Evolutionary conservation across 2,113 vertebrate genomes (phyloP), one percentile per base, ranked within the genome.

Genomic region (Chaenocephalus aceratus): DNA sequence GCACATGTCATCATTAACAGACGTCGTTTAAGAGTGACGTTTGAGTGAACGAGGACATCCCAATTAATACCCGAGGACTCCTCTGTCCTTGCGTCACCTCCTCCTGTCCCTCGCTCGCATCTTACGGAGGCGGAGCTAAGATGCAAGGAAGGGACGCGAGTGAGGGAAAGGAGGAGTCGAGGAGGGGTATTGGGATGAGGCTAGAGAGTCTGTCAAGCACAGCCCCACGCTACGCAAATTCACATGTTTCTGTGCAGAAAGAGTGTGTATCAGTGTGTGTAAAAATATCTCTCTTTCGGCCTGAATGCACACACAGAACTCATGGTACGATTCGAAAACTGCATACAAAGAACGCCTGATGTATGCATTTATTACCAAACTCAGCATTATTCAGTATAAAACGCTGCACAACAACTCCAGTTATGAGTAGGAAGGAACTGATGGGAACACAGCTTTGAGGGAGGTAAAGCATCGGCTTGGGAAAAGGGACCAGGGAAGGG

Each of bases 331-430:
- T 18, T 79, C 13, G 45, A 65, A 48, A 86, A 77, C 56, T 77
- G 67, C 72, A 62, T n/a, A 26, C 52, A 67, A 72, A 21, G 57
- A 87, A 80, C 75, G 18, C 48, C 79, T 59, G 48, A 77, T 68
- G 44, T 70, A 21, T 80, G 65, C 63, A 9, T 81, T 86, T 69
- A 82, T 82, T 65, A 76, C 60, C 57, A 77, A 83, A 86, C 75
- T 85, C 84, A 69, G 76, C 75, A 74, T 67, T 78, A 69, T 80
- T 73, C 48, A 6, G 36, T 34, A 52, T 21, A 67, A 80, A 87
- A 79, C 6, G 52, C 78, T 66, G 69, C 70, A 86, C 77, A 86
- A 90, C 86, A 89, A 84, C 84, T 61, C 89, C 83, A 89, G 84
- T 87, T 86, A 60, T 77, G 30, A 79, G 75, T 75, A 36, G 62